Conservation (phyloP, 2,797 vertebrate species). For the Microcaecilia unicolor region DNA sequence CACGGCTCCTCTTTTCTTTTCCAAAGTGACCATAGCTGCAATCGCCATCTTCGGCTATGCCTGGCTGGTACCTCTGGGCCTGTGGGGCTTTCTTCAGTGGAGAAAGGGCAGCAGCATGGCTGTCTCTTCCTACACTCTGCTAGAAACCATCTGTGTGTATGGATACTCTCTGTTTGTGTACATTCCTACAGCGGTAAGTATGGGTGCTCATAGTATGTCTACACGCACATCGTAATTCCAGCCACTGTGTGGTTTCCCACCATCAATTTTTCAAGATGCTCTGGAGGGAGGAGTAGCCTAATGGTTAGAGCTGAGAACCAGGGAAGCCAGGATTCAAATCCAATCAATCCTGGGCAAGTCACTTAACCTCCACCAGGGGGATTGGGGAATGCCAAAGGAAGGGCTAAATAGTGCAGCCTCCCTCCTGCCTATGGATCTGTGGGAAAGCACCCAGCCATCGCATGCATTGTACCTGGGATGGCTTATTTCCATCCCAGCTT, state of each 20-base stretch:
- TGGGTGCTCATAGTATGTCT: neutral
- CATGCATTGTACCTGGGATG: neutral
- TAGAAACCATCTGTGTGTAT: constrained; percentile 79
- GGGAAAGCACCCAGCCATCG: too few relatives aligned
- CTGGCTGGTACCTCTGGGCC: constrained; percentile 67
- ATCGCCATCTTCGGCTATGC: constrained; percentile 72
- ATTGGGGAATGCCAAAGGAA: too few relatives aligned
- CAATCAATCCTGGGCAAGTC: neutral
- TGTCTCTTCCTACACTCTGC: constrained; percentile 60
- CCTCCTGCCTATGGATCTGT: too few relatives aligned
- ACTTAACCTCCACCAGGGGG: too few relatives aligned
- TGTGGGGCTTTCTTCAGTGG: constrained; percentile 83
- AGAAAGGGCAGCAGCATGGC: constrained; percentile 51
- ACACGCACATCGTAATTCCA: too few relatives aligned
- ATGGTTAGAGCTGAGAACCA: too few relatives aligned
- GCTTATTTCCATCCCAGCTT: neutral
- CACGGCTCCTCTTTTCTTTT: neutral
- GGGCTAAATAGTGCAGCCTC: too few relatives aligned
- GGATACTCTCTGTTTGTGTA: constrained; percentile 81
- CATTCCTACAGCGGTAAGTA: constrained; percentile 76
- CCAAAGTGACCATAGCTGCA: constrained; percentile 64
- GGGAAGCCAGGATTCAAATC: too few relatives aligned
- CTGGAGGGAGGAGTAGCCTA: too few relatives aligned
- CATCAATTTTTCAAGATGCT: too few relatives aligned
- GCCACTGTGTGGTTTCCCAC: too few relatives aligned